These are phyloP conservation scores for Hemitrygon akajei DNA, from an alignment of 2,797 vertebrate genomes.

Conservation along the genomic window DNA sequence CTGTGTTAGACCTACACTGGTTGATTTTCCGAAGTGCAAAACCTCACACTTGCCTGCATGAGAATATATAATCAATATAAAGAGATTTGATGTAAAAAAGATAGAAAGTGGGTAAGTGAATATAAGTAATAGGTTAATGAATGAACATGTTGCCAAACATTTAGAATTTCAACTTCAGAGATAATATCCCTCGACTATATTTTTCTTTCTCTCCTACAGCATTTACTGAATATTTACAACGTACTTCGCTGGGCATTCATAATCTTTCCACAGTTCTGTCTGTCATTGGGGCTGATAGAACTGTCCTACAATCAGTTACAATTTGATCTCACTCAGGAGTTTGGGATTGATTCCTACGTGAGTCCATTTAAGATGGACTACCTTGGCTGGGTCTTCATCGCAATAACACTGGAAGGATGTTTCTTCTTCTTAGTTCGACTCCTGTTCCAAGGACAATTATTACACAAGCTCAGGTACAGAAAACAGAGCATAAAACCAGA, in stretches of 20 bases:
- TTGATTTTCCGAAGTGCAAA: too few species aligned
- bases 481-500: too few species aligned
- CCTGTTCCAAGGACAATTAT: conserved; percentile 52
- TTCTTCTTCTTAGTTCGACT: conserved; percentile 50
- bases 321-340: conserved; percentile 52
- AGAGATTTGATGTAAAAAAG: not conserved
- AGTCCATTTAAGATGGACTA: conserved; percentile 60
- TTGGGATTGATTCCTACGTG: conserved; percentile 55
- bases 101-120: not conserved
- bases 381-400: conserved; percentile 55
- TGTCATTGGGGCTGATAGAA: conserved; percentile 60
- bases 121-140: not conserved
- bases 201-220: conserved; percentile 43
- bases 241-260: conserved; percentile 56
- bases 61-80: not conserved
- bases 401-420: conserved; percentile 54
- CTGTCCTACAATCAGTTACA: conserved; percentile 60
- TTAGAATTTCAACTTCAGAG: not conserved
- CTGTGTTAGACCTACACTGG: too few species aligned
- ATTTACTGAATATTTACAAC: conserved; percentile 51
- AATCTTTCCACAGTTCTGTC: conserved; percentile 60
- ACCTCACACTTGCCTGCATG: too few species aligned
- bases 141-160: not conserved
- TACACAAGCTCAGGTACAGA: conserved; percentile 47
- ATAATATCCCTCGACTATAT: not conserved